phyloP scores from a whole-genome alignment of 2,888 invertebrate species.

The Allolobophora icterica region DNA sequence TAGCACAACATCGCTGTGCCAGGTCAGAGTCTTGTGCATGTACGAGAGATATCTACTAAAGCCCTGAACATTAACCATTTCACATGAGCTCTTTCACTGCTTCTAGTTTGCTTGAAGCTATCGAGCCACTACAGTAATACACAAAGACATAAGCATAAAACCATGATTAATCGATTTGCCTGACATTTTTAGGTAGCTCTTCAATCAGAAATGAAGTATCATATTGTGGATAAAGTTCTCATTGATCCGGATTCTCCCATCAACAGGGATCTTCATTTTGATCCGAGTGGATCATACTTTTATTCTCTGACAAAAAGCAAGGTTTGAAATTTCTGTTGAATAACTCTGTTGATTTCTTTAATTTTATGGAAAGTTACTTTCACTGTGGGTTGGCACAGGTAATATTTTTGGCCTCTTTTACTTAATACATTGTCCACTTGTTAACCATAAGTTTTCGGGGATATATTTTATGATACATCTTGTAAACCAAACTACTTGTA shows the following conservation, averaged over 20 bases:
- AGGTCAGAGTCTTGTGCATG: background rate
- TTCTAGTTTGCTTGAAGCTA: background rate
- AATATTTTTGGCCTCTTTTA: background rate
- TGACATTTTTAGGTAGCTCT: background rate
- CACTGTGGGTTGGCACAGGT: background rate
- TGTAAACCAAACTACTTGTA: no score
- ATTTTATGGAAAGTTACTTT: background rate
- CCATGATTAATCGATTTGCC: background rate
- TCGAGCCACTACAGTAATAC: background rate
- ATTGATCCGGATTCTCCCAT: slow-evolving; percentile 84
- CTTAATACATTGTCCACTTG: background rate
- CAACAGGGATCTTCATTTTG: slow-evolving; percentile 88
- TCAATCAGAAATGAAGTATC: slow-evolving; percentile 24
- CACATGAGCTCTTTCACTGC: background rate
- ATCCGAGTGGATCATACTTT: slow-evolving; percentile 85
- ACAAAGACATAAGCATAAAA: background rate
- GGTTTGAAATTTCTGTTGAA: slow-evolving; percentile 69
- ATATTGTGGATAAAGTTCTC: slow-evolving; percentile 79
- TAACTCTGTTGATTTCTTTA: background rate
- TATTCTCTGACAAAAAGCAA: slow-evolving; percentile 91
- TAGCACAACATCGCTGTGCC: background rate
- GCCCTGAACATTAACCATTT: background rate
- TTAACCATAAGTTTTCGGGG: no score
- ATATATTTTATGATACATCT: no score
- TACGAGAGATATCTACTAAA: background rate